These are phyloP conservation scores for Notamacropus eugenii DNA, from an alignment of 2,797 vertebrate genomes.

Conservation along the genomic window DNA sequence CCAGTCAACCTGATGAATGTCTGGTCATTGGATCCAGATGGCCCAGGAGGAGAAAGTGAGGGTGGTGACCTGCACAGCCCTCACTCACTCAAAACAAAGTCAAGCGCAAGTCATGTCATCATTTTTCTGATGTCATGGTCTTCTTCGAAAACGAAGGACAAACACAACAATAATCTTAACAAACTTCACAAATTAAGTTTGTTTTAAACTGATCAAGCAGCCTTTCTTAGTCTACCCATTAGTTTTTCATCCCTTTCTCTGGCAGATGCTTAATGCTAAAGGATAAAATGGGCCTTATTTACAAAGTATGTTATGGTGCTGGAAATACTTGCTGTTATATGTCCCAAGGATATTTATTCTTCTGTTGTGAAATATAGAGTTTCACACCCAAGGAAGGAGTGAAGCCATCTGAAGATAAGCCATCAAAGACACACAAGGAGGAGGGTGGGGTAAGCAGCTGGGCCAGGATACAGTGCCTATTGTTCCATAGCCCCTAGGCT, in stretches of 20 bases:
- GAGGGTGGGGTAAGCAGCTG: not conserved
- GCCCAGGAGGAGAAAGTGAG: too few species aligned
- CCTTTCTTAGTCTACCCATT: not conserved
- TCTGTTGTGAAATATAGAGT: not conserved
- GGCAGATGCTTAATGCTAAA: not conserved
- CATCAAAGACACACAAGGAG: not conserved
- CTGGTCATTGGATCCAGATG: too few species aligned
- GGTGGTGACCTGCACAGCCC: too few species aligned
- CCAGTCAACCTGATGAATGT: too few species aligned
- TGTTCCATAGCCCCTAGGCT: not conserved
- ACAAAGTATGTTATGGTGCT: not conserved
- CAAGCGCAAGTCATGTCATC: too few species aligned
- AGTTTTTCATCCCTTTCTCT: not conserved
- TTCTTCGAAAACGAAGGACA: too few species aligned
- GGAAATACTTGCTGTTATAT: not conserved
- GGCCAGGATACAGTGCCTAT: not conserved
- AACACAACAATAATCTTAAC: not conserved
- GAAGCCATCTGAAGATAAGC: not conserved
- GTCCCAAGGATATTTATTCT: not conserved
- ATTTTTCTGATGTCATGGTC: too few species aligned
- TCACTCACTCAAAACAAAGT: too few species aligned
- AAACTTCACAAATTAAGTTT: not conserved
- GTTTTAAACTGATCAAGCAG: not conserved
- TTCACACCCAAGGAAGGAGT: not conserved
- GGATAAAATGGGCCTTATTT: not conserved